Percentiles rank a stretch among this genome's conserved stretches.
Evolutionary conservation across 2,797 vertebrate species (phyloP).

Genomic region (Sardinella longiceps): DNA sequence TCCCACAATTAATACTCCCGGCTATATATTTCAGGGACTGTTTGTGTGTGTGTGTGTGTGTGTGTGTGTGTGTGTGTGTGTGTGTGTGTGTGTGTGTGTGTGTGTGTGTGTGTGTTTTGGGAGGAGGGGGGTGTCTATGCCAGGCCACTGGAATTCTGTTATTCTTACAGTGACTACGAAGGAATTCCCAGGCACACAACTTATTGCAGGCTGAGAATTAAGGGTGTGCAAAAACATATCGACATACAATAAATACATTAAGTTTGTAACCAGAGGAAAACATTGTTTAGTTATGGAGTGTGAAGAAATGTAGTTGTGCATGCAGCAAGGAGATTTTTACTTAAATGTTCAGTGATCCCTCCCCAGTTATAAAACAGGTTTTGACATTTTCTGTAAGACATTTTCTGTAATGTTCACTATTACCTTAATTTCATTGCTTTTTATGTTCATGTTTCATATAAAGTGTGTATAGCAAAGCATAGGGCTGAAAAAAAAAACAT

Average conservation of each 20-base stretch:
- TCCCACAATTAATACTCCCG: constrained; percentile 80
- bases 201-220: not conserved
- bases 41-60: constrained; percentile 55
- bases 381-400: not conserved
- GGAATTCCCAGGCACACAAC: constrained; percentile 47
- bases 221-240: not conserved
- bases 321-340: not conserved
- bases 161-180: constrained; percentile 53
- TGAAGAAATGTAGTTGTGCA: not conserved
- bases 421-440: constrained; percentile 54
- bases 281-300: not conserved
- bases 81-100: not conserved
- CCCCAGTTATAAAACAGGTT: not conserved
- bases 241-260: not conserved
- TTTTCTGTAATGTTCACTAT: constrained; percentile 28
- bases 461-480: constrained; percentile 50
- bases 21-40: constrained; percentile 68
- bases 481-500: not conserved
- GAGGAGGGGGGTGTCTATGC: constrained; percentile 48
- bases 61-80: not conserved
- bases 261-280: not conserved
- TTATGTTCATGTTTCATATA: constrained; percentile 18
- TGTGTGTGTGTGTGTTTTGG: not conserved
- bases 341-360: not conserved
- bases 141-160: constrained; percentile 61